Percentiles rank a stretch among this genome's conserved stretches.
Conservation (phyloP, 2,113 vertebrate species). For the Notiomystis cincta region DNA sequence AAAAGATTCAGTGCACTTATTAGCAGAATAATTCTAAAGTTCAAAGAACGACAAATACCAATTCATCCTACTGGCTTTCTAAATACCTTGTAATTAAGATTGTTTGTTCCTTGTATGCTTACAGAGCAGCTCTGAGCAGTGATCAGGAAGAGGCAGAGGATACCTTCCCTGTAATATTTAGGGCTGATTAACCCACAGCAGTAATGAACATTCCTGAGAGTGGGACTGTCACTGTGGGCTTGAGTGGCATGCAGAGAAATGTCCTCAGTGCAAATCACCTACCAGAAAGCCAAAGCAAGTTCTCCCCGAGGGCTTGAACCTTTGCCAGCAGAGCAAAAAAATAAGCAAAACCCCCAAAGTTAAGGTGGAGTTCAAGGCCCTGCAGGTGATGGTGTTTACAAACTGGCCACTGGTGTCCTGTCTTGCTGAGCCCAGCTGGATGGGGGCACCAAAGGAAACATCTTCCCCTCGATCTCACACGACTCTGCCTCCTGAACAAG, state of each 20-base stretch:
- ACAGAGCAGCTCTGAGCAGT: background rate
- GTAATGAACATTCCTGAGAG: background rate
- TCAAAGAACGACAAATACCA: constrained; percentile 1
- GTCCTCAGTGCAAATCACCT: background rate
- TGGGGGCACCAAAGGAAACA: background rate
- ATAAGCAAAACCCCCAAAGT: background rate
- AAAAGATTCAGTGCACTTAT: background rate
- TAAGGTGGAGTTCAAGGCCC: background rate
- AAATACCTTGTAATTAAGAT: background rate
- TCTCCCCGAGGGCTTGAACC: background rate
- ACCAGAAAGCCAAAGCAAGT: background rate
- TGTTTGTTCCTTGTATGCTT: background rate
- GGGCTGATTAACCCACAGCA: background rate
- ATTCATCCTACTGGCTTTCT: background rate
- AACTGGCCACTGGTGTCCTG: background rate
- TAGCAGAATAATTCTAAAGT: background rate
- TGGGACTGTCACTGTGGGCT: background rate
- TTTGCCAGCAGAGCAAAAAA: background rate
- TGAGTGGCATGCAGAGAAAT: background rate
- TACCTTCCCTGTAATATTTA: background rate
- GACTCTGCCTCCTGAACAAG: background rate
- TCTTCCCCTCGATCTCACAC: background rate
- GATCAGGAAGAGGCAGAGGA: background rate
- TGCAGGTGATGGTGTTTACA: background rate
- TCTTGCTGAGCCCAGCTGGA: background rate